Conservation (phyloP, 1,140 invertebrate genomes). For the Lasioglossum baleicum region DNA sequence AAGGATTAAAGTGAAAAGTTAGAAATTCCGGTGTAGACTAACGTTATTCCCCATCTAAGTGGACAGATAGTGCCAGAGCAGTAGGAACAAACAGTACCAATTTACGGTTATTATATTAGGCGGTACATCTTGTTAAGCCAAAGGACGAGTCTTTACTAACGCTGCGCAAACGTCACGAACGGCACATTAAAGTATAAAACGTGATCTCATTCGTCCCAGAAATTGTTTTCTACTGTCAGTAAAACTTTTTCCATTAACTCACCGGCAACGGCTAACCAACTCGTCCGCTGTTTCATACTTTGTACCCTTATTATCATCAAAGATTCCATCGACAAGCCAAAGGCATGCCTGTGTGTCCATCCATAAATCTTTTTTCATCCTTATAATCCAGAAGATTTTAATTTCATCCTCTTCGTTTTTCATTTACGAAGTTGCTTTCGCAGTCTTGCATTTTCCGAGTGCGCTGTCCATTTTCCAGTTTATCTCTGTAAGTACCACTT, state of each 20-base stretch:
- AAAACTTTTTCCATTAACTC: no score
- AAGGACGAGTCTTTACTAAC: no score
- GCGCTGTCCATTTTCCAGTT: constrained; percentile 30
- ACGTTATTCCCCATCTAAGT: no score
- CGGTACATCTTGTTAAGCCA: no score
- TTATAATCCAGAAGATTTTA: constrained; percentile 3
- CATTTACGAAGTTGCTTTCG: constrained; percentile 16
- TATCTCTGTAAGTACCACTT: constrained; percentile 24
- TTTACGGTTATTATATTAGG: no score
- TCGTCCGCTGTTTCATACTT: not conserved
- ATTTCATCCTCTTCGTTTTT: not conserved
- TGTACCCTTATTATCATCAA: not conserved
- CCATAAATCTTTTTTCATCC: not conserved
- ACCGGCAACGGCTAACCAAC: no score
- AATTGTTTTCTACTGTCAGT: not conserved
- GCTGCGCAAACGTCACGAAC: not conserved
- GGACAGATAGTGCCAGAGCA: no score
- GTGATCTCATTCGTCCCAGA: not conserved
- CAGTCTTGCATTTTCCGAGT: constrained; percentile 32
- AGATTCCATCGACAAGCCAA: not conserved
- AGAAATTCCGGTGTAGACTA: no score
- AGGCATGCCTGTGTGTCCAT: not conserved
- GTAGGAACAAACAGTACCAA: no score
- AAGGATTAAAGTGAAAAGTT: no score
- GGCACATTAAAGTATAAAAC: not conserved